Evolutionary conservation across 2,797 vertebrate genomes (phyloP).

Genomic region (Pseudochromis fuscus): DNA sequence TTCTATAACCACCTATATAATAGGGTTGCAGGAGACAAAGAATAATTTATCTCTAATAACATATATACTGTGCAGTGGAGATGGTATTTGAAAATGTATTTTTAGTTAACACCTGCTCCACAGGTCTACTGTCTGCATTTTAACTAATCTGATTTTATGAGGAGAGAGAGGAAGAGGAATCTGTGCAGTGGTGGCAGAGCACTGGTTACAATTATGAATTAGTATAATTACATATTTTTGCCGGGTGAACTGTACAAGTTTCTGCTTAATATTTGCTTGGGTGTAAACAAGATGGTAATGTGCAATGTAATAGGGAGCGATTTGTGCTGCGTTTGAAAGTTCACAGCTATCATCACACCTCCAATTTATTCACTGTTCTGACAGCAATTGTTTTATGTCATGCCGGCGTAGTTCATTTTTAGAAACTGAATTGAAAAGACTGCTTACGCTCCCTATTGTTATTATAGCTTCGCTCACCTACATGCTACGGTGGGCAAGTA

Average conservation of each 20-base stretch:
- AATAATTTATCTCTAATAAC: no score
- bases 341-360: constrained; percentile 1
- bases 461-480: no score
- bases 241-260: neutral
- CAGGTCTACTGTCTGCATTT: neutral
- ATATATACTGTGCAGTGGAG: neutral
- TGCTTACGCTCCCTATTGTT: no score
- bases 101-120: neutral
- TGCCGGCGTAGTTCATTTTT: neutral
- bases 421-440: neutral
- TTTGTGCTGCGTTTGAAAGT: constrained; percentile 20
- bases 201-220: neutral
- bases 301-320: neutral
- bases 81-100: neutral
- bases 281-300: constrained; percentile 15
- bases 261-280: neutral
- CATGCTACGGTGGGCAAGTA: neutral
- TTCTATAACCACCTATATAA: no score
- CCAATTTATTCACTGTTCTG: neutral
- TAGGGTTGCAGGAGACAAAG: no score
- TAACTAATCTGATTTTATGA: neutral
- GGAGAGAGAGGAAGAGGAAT: neutral
- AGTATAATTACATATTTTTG: neutral
- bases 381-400: neutral
- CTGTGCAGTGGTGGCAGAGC: neutral